phyloP scores from a whole-genome alignment of 2,888 invertebrate species.

The Dicyrtomina minuta region DNA sequence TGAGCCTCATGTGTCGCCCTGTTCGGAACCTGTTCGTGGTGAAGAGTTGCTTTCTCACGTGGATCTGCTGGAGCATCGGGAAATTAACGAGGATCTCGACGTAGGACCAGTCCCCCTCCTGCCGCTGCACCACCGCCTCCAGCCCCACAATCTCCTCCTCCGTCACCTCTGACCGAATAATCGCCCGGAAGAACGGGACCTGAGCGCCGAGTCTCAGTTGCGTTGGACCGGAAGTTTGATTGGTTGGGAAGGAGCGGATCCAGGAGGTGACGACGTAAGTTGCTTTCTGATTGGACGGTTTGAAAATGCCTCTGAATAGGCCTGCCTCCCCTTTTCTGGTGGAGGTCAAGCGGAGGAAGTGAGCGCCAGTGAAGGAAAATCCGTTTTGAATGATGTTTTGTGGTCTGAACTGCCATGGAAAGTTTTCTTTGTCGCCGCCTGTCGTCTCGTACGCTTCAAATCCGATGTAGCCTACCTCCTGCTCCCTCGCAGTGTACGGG shows the following conservation, averaged over 20 bases:
- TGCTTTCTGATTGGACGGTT: background rate
- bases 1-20: background rate
- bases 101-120: conserved; percentile 14
- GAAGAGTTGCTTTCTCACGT: background rate
- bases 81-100: conserved; percentile 23
- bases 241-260: conserved; percentile 13
- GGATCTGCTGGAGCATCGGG: background rate
- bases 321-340: background rate
- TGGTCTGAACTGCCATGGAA: background rate
- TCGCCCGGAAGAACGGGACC: conserved; percentile 2
- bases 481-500: background rate
- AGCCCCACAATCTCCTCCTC: background rate
- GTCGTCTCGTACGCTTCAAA: conserved; percentile 33
- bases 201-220: background rate
- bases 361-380: conserved; percentile 25
- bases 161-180: background rate
- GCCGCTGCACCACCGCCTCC: conserved; percentile 6
- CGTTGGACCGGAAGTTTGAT: too few relatives aligned
- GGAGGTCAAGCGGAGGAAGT: conserved; percentile 1
- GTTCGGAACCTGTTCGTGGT: background rate
- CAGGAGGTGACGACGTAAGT: conserved; percentile 7
- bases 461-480: conserved; percentile 21
- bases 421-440: too few relatives aligned
- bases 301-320: background rate
- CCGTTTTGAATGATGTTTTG: background rate